Base-by-base conservation (phyloP, 2,888 invertebrate genomes). In the Synergus umbraculus region DNA sequence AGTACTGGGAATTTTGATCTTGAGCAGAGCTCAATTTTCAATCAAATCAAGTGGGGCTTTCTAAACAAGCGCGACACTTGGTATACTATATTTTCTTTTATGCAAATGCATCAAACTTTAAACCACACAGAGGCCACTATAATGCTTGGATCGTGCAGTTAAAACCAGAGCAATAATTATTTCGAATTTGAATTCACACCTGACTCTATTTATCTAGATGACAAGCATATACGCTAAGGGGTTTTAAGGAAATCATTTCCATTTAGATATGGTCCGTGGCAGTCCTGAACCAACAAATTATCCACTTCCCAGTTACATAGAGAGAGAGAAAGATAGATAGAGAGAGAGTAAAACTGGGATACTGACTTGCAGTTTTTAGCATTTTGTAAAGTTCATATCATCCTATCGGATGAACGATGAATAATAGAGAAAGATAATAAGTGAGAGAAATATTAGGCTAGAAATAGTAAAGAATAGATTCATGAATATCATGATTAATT, bases 221-320 rank as follows among this genome's bases (percentile, higher is more conserved):
- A 46, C 29, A 29, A 29, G 15, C 9, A 54, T 29, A 54, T 29
- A n/a, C 9, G 29, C 13, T n/a, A 29, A 46, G 37, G 29, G 29
- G 18, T 15, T 46, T 15, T 13, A n/a, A 73, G 15, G 15, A 54
- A 3, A 54, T 54, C 4, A n/a, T n/a, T 76, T 82, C 83, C 82
- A 81, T 84, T 87, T 88, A 89, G 89, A 84, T 90, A 90, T 91
- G 90, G 90, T 91, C 91, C 90, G 87, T 87, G 86, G 88, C 90
- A 90, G 90, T 90, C 90, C 89, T 88, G 85, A 87, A 85, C 85
- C 86, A 81, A n/a, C 82, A 78, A 64, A 18, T 63, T 66, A 29
- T 13, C 29, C 37, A 66, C 41, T 37, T 46, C 13, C 13, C 46
- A 12, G 46, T 46, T 37, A 37, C 37, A 37, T 37, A 37, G 5